Conservation (phyloP, 2,888 invertebrate species). For the Morpho achilles region DNA sequence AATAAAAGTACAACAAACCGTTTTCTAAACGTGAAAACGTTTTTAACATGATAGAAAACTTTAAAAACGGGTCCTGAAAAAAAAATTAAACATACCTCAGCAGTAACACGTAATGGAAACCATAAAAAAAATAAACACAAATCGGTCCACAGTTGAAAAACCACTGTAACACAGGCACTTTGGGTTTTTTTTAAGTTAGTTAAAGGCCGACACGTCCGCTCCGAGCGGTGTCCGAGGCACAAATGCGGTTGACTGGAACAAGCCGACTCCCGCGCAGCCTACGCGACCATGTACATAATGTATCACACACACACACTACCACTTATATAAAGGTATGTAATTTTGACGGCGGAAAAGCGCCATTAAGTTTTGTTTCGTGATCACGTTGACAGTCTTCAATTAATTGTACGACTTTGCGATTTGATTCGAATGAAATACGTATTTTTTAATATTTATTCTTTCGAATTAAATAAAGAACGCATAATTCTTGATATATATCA, state of each 20-base stretch:
- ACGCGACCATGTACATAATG: slow-evolving; percentile 34
- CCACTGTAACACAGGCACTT: slow-evolving; percentile 29
- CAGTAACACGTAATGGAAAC: slow-evolving; percentile 4
- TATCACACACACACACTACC: slow-evolving; percentile 44
- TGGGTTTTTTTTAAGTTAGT: slow-evolving; percentile 5
- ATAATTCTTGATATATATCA: no score
- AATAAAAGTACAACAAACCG: no score
- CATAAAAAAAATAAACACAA: slow-evolving; percentile 12
- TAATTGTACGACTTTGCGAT: slow-evolving; percentile 11
- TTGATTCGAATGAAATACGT: background rate
- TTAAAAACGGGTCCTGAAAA: slow-evolving; percentile 3
- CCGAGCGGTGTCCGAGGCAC: slow-evolving; percentile 46
- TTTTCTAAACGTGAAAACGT: no score
- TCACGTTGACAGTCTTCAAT: slow-evolving; percentile 37
- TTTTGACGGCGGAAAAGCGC: slow-evolving; percentile 61
- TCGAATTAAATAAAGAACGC: no score
- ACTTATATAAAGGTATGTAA: slow-evolving; percentile 64
- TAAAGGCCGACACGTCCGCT: slow-evolving; percentile 45
- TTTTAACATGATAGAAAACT: background rate
- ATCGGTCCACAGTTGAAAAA: slow-evolving; percentile 11
- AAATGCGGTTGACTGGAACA: slow-evolving; percentile 78
- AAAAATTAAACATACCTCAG: slow-evolving; percentile 14
- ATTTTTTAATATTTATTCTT: no score
- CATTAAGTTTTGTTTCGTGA: slow-evolving; percentile 51
- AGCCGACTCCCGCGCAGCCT: slow-evolving; percentile 60